phyloP scores from a whole-genome alignment of 2,888 invertebrate species.

The Dolichomitus sp. region DNA sequence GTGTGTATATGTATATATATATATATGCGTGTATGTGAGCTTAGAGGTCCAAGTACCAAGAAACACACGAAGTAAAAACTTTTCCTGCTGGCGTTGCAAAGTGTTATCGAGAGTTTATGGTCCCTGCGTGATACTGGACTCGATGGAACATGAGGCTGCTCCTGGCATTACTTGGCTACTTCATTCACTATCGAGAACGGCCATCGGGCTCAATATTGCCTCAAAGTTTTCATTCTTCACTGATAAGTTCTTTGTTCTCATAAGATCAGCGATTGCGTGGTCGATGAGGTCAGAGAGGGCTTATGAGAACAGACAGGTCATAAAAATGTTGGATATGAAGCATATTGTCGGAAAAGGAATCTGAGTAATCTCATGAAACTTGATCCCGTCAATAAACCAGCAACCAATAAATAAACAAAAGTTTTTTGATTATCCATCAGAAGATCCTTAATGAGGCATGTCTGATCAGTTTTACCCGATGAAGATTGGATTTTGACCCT shows the following conservation, averaged over 20 bases:
- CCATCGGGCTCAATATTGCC: conserved; percentile 44
- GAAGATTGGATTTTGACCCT: neutral
- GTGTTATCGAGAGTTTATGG: conserved; percentile 77
- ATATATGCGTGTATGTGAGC: neutral
- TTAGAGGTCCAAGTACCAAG: neutral
- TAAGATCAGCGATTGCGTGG: neutral
- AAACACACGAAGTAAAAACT: conserved; percentile 67
- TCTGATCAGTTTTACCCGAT: too few species aligned
- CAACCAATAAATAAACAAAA: too few species aligned
- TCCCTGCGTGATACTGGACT: conserved; percentile 68
- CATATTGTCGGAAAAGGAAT: too few species aligned
- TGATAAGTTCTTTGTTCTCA: conserved; percentile 4
- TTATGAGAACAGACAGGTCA: neutral
- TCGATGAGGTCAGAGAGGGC: neutral
- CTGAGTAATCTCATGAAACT: neutral
- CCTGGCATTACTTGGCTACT: conserved; percentile 56
- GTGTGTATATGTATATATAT: neutral
- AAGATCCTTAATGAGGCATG: too few species aligned
- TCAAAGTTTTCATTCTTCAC: conserved; percentile 22
- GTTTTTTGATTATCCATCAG: too few species aligned
- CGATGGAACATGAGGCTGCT: conserved; percentile 71
- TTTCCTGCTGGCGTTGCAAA: conserved; percentile 76
- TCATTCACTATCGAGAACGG: conserved; percentile 57
- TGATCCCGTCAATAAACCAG: neutral
- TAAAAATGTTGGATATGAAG: neutral